Percentiles rank a stretch among this genome's conserved stretches.
These are phyloP conservation scores for Nesometra sesokonis DNA, from an alignment of 35 echinoderm and acorn worm species.

Conservation along the genomic window DNA sequence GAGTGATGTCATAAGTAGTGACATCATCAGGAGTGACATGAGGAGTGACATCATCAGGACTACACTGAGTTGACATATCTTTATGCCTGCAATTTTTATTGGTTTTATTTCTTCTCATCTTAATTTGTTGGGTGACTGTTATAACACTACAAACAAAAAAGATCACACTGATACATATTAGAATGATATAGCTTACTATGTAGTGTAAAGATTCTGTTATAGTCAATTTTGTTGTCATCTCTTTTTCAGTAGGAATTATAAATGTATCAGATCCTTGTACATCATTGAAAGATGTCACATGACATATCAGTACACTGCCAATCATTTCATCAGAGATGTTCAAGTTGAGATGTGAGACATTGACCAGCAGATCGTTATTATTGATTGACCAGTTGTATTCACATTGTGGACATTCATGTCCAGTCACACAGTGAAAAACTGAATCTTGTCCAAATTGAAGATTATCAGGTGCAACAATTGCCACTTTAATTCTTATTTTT, in stretches of 20 bases:
- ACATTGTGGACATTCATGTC: background rate
- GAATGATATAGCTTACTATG: too few relatives aligned
- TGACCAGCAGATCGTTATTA: background rate
- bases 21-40: too few relatives aligned
- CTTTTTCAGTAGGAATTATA: background rate
- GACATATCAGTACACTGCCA: background rate
- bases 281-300: background rate
- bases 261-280: background rate
- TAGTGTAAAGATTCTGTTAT: too few relatives aligned
- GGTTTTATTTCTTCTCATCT: too few relatives aligned
- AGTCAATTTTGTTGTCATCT: too few relatives aligned
- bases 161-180: background rate
- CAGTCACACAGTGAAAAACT: background rate
- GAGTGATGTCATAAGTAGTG: too few relatives aligned
- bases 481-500: too few relatives aligned
- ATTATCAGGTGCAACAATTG: too few relatives aligned
- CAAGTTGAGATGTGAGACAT: background rate
- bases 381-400: background rate
- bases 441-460: too few relatives aligned
- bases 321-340: background rate
- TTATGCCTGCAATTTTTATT: too few relatives aligned
- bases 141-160: background rate
- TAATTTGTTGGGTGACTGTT: background rate
- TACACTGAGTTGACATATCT: too few relatives aligned
- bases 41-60: too few relatives aligned